These are phyloP conservation scores for Gymnodraco acuticeps DNA, from an alignment of 2,797 vertebrate species.

Conservation along the genomic window DNA sequence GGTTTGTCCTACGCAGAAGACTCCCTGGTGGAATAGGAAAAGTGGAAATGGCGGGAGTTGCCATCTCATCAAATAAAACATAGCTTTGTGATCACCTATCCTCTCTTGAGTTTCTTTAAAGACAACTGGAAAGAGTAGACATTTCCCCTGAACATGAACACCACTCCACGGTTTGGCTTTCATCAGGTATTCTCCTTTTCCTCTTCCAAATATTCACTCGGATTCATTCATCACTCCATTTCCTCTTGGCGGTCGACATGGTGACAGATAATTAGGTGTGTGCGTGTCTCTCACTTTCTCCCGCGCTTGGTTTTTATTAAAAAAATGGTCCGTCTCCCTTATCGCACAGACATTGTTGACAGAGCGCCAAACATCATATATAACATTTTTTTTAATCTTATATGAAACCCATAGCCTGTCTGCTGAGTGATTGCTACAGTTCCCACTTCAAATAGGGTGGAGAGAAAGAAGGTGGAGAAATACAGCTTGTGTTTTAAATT, in stretches of 20 bases:
- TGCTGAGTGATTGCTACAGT: constrained; percentile 56
- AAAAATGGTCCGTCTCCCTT: constrained; percentile 69
- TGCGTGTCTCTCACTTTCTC: constrained; percentile 47
- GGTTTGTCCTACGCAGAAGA: constrained; percentile 78
- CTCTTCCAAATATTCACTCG: constrained; percentile 57
- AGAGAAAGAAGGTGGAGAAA: constrained; percentile 37
- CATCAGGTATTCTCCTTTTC: constrained; percentile 51
- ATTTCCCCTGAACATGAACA: constrained; percentile 58
- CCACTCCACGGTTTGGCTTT: constrained; percentile 55
- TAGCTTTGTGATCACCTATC: constrained; percentile 76
- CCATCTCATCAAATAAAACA: constrained; percentile 76
- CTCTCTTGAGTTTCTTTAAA: constrained; percentile 62
- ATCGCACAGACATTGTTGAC: constrained; percentile 64
- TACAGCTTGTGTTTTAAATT: constrained; percentile 60
- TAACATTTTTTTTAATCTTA: constrained; percentile 67
- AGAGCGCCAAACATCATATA: constrained; percentile 62
- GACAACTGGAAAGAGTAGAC: constrained; percentile 63
- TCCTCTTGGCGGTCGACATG: constrained; percentile 45
- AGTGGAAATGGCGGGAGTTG: constrained; percentile 68
- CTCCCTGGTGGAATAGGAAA: constrained; percentile 68
- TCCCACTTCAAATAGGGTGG: constrained; percentile 33
- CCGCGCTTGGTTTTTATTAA: constrained; percentile 64
- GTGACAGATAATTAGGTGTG: constrained; percentile 74
- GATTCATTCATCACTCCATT: constrained; percentile 67
- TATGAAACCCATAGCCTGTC: constrained; percentile 65